These are phyloP conservation scores for Emys orbicularis DNA, from an alignment of 2,797 vertebrate genomes.

Conservation along the genomic window DNA sequence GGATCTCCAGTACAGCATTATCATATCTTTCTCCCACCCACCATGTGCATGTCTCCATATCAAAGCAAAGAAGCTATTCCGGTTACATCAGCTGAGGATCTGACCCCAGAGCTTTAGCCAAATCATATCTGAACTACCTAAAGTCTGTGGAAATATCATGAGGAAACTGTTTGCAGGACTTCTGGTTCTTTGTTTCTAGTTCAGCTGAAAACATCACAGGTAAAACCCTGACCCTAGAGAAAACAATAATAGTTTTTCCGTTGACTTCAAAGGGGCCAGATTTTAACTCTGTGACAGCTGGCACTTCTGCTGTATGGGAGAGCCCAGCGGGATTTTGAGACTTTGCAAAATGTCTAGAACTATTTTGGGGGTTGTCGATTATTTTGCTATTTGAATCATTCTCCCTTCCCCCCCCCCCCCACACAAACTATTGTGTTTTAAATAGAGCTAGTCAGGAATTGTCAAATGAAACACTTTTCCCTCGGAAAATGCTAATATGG, in stretches of 20 bases:
- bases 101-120: fast-evolving
- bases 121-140: not conserved
- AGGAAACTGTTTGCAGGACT: not conserved
- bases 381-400: too few species aligned
- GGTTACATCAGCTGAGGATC: not conserved
- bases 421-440: not conserved
- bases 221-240: not conserved
- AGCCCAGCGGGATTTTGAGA: not conserved
- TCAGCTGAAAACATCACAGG: not conserved
- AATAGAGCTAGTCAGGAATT: not conserved
- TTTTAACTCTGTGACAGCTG: not conserved
- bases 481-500: not conserved
- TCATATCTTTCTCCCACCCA: not conserved
- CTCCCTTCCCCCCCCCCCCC: too few species aligned
- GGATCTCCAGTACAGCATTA: not conserved
- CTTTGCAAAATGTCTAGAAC: not conserved
- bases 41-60: too few species aligned
- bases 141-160: fast-evolving
- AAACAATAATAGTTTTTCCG: not conserved
- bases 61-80: not conserved
- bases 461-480: not conserved
- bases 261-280: too few species aligned
- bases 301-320: not conserved
- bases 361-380: not conserved
- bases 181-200: not conserved